phyloP scores from a whole-genome alignment of 2,797 vertebrate species.

The Psittacula derbiana region DNA sequence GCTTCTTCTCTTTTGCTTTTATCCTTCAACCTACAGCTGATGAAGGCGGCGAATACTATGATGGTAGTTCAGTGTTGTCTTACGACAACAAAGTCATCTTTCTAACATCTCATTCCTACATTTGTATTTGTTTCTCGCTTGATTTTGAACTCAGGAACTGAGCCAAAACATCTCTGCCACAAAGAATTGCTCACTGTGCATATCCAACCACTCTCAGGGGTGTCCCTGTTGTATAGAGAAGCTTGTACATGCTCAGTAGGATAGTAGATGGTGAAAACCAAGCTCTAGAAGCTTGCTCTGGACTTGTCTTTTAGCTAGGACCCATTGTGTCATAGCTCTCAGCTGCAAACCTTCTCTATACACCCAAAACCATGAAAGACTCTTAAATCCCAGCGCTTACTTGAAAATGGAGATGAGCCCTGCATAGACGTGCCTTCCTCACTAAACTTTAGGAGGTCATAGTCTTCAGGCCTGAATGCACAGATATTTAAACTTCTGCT shows the following conservation, averaged over 20 bases:
- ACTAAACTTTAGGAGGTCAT: neutral
- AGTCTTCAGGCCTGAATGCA: neutral
- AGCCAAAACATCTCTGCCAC: constrained; percentile 57
- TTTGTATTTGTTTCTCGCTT: neutral
- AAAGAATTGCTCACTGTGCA: constrained; percentile 13
- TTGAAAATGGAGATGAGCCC: neutral
- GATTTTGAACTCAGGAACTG: constrained; percentile 52
- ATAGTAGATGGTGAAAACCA: neutral
- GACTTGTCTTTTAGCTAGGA: neutral
- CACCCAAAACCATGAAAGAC: neutral
- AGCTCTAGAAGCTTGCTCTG: neutral
- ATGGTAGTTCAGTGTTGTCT: constrained; percentile 56
- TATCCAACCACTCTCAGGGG: neutral
- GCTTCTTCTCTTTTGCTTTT: constrained; percentile 49
- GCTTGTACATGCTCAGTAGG: neutral
- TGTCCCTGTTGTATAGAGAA: neutral
- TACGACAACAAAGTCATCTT: constrained; percentile 5
- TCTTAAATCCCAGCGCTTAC: neutral
- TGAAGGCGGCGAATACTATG: constrained; percentile 46
- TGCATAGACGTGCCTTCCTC: neutral
- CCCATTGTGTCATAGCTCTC: neutral
- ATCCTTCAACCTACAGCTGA: constrained; percentile 34
- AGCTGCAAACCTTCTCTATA: neutral
- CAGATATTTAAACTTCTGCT: neutral
- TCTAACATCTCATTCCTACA: constrained; percentile 20